These are phyloP conservation scores for Brachionus paranguensis DNA, from an alignment of 1,140 invertebrate species.

Conservation along the genomic window DNA sequence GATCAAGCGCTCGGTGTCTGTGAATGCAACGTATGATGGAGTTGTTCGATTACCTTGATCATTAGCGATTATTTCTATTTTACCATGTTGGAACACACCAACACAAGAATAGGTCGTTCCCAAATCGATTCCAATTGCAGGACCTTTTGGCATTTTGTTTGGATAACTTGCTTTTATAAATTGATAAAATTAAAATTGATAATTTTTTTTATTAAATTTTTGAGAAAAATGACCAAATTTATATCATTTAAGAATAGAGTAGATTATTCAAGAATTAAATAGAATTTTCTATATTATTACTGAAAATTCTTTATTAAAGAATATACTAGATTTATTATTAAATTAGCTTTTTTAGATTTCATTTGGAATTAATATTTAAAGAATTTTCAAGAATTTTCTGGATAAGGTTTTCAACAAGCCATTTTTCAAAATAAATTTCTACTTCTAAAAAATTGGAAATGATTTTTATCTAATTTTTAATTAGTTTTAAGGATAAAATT, in stretches of 20 bases:
- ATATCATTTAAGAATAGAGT: background rate
- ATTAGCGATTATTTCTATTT: constrained; percentile 84
- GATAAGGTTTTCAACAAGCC: too few relatives aligned
- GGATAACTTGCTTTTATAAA: background rate
- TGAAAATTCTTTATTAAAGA: background rate
- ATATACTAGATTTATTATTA: background rate
- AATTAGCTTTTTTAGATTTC: background rate
- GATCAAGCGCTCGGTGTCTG: constrained; percentile 75
- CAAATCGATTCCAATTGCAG: constrained; percentile 50
- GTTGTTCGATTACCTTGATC: constrained; percentile 84
- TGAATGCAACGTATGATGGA: constrained; percentile 83
- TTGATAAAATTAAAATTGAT: background rate
- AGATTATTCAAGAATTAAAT: background rate
- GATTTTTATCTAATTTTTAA: background rate
- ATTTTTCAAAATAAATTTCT: too few relatives aligned
- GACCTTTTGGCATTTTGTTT: constrained; percentile 42
- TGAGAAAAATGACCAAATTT: background rate
- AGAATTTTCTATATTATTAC: background rate
- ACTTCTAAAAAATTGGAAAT: background rate
- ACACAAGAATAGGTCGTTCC: constrained; percentile 51
- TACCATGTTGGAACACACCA: constrained; percentile 64
- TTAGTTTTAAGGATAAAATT: too few relatives aligned
- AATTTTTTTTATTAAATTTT: background rate
- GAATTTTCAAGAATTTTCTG: background rate
- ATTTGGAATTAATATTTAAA: background rate